Base-by-base conservation (phyloP, 2,113 vertebrate species). In the Lamprologus callipterus region DNA sequence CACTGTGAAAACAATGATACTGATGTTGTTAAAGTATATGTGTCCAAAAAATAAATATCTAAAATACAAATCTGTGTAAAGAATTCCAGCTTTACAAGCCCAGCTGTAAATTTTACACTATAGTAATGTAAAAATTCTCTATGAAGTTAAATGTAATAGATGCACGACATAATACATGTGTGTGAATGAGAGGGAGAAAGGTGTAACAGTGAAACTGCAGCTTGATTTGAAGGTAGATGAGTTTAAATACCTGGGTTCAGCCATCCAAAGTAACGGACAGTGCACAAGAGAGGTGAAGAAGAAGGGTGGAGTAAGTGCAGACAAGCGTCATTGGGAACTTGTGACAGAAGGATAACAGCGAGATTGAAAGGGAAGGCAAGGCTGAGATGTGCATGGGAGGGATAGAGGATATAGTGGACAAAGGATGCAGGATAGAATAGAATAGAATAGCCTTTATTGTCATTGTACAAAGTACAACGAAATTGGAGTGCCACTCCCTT, bases 271-370 rank as follows among this genome's bases (percentile, higher is more conserved):
- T 21, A 23, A 70, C 3, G 5, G n/a, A 42, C 63, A 1, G 63
- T 42, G n/a, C 12, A 70, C n/a, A 70, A 42, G 35, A 70, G 65
- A 42, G n/a, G 60, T 65, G 60, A 65, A 37, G 60, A 35, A 65
- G 10, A 35, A 65, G 60, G 19, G 60, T 65, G 60, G 33, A 37
- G 60, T 65, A 37, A 37, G 33, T 65, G 60, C 19, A 37, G 60
- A 65, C 60, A 35, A n/a, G 31, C 3, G 9, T n/a, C 31, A 63
- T 63, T 33, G 28, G 58, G 16, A 63, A 63, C 58, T 35, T 12
- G 33, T 21, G 19, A 65, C 33, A 65, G 60, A 21, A 65, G 33
- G 10, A 65, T 37, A 65, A 37, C 19, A n/a, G n/a, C 2, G 1
- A 37, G 33, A 0, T 35, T 37, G 33, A 5, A 65, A 65, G 19